Base-by-base conservation (phyloP, 2,113 vertebrate species). In the Lipotes vexillifer region DNA sequence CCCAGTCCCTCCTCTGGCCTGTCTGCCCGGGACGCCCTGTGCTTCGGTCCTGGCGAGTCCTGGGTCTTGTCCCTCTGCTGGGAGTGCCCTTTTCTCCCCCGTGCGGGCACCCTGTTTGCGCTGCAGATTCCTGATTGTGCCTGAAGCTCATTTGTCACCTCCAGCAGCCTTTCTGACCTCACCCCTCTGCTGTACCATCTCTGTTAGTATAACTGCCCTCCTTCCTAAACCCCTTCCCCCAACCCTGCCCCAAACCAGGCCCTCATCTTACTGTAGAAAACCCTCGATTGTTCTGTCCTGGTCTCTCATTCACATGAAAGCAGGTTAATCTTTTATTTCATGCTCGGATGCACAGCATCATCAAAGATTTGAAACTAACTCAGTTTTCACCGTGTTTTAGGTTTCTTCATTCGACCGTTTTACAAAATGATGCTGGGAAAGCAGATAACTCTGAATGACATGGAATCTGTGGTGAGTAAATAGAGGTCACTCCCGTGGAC, bases 361-460 rank as follows among this genome's bases (percentile, higher is more conserved):
- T 15, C 33, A 21, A 38, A 52, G 21, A 49, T 69, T 85, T 81
- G 33, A 95, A 72, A 92, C 82, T 80, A n/a, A 81, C 55, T 55
- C 49, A 0, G 29, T 80, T 41, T 65, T 82, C 59, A 27, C 31
- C 13, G 1, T 87, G 0, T 98, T 87, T 5, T 29, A 99, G 99
- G 99, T 90, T 99, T 99, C 98, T 99, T 99, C 98, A 99, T 99
- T 95, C 98, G 99, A 69, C 99, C 99, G 0, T 99, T 99, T 96
- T 99, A 99, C 98, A 99, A 99, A 98, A 99, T 99, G 99, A 99
- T 99, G 99, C 94, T 99, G 97, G 99, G 99, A 63, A 99, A 99
- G 90, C 99, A 99, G 94, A 99, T 99, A 84, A 99, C 99, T 1
- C 98, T 99, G 91, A 99, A 99, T 38, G 99, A 99, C 98, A 99